Base-by-base conservation (phyloP, 1,140 invertebrate species). In the Euglossa dilemma region DNA sequence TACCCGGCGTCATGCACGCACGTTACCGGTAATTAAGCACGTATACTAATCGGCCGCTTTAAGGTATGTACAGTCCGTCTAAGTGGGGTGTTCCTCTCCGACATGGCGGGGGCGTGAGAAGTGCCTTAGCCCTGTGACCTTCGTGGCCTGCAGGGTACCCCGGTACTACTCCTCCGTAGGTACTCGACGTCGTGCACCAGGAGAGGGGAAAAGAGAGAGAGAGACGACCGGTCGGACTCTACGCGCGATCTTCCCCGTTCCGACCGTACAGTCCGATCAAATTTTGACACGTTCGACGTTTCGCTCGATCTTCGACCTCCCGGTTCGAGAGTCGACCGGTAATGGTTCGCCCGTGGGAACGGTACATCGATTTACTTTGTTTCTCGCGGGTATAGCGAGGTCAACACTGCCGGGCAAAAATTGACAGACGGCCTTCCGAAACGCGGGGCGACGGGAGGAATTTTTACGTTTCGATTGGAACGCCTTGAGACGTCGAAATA, bases 81-180 rank as follows among this genome's bases (percentile, higher is more conserved):
- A 93, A 93, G 92, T 93, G 91, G 91, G 90, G 91, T 93, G 89
- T 91, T 92, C 90, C 87, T 85, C 91, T 89, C 87, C 83, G 89
- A 91, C 87, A 92, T 91, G 90, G 92, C 91, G 93, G 92, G 93
- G 93, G 93, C 93, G 93, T 94, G 93, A 94, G 93, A 94, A 94
- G 93, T 93, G 93, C 93, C 93, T 93, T 93, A 92, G 93, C 92
- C 93, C 93, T 94, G 92, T 93, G 93, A 94, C 93, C 93, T 92
- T 92, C 90, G 89, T 91, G 90, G 89, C 92, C 91, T 90, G 82
- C 77, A 61, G 87, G 82, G 89, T 88, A 90, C 89, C 83, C 85
- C 85, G 85, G 85, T 86, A 90, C 89, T 90, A 88, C 88, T 88
- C 71, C 80, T 90, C 83, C 88, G 78, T 85, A 85, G 84, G 80